These are phyloP conservation scores for Nasonia oneida DNA, from an alignment of 2,888 invertebrate species.

Conservation along the genomic window DNA sequence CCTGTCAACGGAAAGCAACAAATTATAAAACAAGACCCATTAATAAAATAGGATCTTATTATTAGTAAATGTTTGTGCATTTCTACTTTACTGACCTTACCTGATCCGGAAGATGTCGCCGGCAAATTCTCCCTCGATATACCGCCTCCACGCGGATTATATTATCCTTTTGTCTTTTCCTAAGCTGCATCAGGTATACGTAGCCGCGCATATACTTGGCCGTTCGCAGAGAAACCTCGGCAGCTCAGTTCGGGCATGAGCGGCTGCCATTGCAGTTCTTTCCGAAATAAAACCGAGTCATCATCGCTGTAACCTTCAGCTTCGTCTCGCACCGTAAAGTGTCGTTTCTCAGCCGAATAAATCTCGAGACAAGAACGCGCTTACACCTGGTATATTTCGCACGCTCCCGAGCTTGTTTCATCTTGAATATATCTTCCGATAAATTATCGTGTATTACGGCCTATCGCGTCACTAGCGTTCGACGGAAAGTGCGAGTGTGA, in stretches of 20 bases:
- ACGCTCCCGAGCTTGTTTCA: too few relatives aligned
- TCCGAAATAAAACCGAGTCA: too few relatives aligned
- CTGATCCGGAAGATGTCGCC: constrained; percentile 57
- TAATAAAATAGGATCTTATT: background rate
- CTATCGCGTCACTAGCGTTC: background rate
- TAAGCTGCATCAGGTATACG: background rate
- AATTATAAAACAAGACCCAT: background rate
- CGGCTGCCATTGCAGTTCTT: background rate
- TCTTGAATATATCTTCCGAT: background rate
- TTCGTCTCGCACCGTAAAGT: background rate
- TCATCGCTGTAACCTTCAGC: background rate
- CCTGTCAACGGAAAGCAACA: too few relatives aligned
- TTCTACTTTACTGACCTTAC: constrained; percentile 29
- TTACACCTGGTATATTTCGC: too few relatives aligned
- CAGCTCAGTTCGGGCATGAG: background rate
- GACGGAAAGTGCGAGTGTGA: background rate
- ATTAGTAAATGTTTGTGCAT: background rate
- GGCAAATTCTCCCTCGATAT: background rate
- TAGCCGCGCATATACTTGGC: background rate
- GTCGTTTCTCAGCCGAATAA: too few relatives aligned
- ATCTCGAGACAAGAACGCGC: too few relatives aligned
- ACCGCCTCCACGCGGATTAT: background rate
- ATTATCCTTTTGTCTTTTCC: constrained; percentile 2
- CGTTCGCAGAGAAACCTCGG: background rate
- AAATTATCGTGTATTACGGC: background rate